A percentile compares a stretch with the other conserved stretches of the same genome.
These are phyloP conservation scores for Teleopsis dalmanni DNA, from an alignment of 1,140 invertebrate species.

Conservation along the genomic window DNA sequence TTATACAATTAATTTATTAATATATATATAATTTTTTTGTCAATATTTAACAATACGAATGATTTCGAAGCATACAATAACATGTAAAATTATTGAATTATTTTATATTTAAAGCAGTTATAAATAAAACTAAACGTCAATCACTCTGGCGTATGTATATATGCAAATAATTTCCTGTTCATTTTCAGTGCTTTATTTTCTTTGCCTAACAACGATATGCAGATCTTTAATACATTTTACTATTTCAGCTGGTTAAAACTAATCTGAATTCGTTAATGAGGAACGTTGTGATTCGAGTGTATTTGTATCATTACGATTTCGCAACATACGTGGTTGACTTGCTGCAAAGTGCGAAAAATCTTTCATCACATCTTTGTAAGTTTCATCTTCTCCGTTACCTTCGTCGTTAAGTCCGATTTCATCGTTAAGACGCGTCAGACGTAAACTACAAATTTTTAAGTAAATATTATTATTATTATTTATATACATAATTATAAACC, in stretches of 20 bases:
- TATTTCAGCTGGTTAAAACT: not conserved
- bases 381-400: slow-evolving; percentile 64
- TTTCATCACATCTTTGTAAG: slow-evolving; percentile 85
- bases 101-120: too few species aligned
- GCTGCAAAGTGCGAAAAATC: slow-evolving; percentile 80
- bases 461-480: not conserved
- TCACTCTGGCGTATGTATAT: too few species aligned
- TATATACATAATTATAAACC: not conserved
- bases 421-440: slow-evolving; percentile 77
- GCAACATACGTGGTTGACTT: slow-evolving; percentile 62
- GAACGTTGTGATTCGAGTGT: slow-evolving; percentile 39
- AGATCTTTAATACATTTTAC: too few species aligned
- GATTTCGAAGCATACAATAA: too few species aligned
- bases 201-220: too few species aligned
- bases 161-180: too few species aligned
- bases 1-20: too few species aligned
- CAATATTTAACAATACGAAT: too few species aligned
- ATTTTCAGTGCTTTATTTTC: too few species aligned
- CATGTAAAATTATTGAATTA: too few species aligned
- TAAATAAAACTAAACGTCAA: too few species aligned
- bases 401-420: slow-evolving; percentile 81
- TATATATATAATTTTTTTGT: too few species aligned
- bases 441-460: slow-evolving; percentile 56
- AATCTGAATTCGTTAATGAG: slow-evolving; percentile 39
- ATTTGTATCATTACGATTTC: slow-evolving; percentile 31